A percentile compares a stretch with the other conserved stretches of the same genome.
Conservation (phyloP, 2,113 vertebrate species). For the Psephotus haematonotus region DNA sequence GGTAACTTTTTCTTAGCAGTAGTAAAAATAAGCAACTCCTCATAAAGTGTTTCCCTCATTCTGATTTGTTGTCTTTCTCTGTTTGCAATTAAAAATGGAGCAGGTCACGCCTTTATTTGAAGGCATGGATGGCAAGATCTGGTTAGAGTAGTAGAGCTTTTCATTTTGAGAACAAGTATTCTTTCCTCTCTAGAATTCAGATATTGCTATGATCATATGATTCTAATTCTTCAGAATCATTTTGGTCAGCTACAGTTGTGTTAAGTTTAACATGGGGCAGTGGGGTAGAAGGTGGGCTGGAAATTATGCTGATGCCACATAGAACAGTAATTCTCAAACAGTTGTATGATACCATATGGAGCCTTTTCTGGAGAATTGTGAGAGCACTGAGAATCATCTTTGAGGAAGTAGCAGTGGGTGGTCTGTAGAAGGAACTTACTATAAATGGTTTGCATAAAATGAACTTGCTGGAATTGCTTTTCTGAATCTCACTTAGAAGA, state of each 20-base stretch:
- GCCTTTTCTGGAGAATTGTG: not conserved
- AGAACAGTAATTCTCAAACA: not conserved
- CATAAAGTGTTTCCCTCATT: not conserved
- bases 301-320: not conserved
- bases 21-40: not conserved
- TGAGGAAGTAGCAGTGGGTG: conserved; percentile 49
- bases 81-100: not conserved
- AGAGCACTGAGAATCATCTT: not conserved
- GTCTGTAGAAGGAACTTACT: conserved; percentile 20
- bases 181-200: not conserved
- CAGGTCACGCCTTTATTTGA: not conserved
- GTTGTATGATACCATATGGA: not conserved
- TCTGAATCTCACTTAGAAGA: not conserved
- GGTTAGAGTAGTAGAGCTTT: not conserved
- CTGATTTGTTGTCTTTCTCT: not conserved
- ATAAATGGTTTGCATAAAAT: not conserved
- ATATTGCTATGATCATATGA: not conserved
- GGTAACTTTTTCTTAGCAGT: not conserved
- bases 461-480: not conserved
- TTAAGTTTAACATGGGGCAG: not conserved
- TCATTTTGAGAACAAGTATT: not conserved
- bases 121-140: not conserved
- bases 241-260: not conserved
- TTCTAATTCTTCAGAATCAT: not conserved
- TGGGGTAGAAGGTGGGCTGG: not conserved